A percentile compares a stretch with the other conserved stretches of the same genome.
These are phyloP conservation scores for Aradophagus sp. DNA, from an alignment of 1,140 invertebrate species.

Conservation along the genomic window DNA sequence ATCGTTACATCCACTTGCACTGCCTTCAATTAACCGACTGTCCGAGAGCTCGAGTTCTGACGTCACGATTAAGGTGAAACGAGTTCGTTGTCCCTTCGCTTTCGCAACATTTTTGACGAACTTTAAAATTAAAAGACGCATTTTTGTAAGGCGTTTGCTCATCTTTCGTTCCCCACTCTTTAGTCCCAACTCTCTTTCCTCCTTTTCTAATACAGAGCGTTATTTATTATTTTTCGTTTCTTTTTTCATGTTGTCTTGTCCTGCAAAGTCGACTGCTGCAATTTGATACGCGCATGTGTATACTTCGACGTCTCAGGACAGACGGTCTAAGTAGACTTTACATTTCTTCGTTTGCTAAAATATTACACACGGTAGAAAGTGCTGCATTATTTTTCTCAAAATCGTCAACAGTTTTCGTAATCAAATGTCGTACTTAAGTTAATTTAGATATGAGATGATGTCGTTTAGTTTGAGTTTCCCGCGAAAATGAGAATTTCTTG, in stretches of 20 bases:
- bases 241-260: constrained; percentile 32
- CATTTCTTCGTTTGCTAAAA: constrained; percentile 53
- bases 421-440: too few species aligned
- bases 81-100: constrained; percentile 60
- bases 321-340: constrained; percentile 53
- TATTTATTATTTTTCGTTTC: constrained; percentile 22
- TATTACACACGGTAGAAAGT: constrained; percentile 44
- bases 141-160: constrained; percentile 17
- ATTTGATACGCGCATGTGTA: constrained; percentile 56
- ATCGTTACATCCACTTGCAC: constrained; percentile 62
- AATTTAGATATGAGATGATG: too few species aligned
- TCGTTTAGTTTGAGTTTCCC: too few species aligned
- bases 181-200: too few species aligned
- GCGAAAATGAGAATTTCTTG: too few species aligned
- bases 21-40: constrained; percentile 62
- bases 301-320: constrained; percentile 55
- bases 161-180: too few species aligned
- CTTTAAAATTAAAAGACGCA: constrained; percentile 40
- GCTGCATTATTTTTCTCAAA: constrained; percentile 22
- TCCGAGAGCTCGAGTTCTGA: constrained; percentile 58
- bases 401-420: too few species aligned
- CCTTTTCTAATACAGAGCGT: too few species aligned
- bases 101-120: constrained; percentile 56
- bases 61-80: constrained; percentile 60
- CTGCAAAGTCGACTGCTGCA: constrained; percentile 45